Evolutionary conservation across 2,888 invertebrate genomes (phyloP).

Genomic region (Plebejus argus): DNA sequence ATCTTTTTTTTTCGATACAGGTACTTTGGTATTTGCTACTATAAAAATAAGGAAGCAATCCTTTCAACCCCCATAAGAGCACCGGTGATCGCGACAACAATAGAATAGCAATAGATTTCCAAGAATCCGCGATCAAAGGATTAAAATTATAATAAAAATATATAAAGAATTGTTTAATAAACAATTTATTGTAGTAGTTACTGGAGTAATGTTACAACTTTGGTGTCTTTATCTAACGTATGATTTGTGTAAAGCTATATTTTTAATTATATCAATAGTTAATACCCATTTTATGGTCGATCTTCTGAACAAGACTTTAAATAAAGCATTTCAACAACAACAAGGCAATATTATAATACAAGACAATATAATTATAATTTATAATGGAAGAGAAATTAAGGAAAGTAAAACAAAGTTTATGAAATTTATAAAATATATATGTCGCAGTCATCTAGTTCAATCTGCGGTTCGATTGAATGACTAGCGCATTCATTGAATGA

Average conservation of each 20-base stretch:
- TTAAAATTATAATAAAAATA: not conserved
- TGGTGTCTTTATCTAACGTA: not conserved
- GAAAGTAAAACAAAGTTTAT: not conserved
- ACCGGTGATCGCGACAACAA: no score
- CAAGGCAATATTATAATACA: not conserved
- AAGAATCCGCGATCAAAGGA: no score
- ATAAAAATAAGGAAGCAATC: not conserved
- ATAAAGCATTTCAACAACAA: not conserved
- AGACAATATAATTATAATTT: no score
- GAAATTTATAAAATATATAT: no score
- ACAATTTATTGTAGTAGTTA: not conserved
- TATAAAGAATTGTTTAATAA: not conserved
- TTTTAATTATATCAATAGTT: not conserved
- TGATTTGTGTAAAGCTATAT: not conserved
- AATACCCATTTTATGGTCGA: no score
- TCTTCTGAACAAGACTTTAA: not conserved
- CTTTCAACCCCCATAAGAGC: no score
- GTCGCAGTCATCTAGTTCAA: no score
- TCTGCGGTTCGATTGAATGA: no score
- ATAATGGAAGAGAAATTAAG: not conserved
- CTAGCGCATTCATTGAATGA: no score
- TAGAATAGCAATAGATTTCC: no score
- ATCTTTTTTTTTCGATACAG: not conserved
- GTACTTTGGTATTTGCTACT: not conserved
- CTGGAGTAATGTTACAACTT: not conserved